phyloP scores from a whole-genome alignment of 2,797 vertebrate genomes.

The Malacoraja senta region DNA sequence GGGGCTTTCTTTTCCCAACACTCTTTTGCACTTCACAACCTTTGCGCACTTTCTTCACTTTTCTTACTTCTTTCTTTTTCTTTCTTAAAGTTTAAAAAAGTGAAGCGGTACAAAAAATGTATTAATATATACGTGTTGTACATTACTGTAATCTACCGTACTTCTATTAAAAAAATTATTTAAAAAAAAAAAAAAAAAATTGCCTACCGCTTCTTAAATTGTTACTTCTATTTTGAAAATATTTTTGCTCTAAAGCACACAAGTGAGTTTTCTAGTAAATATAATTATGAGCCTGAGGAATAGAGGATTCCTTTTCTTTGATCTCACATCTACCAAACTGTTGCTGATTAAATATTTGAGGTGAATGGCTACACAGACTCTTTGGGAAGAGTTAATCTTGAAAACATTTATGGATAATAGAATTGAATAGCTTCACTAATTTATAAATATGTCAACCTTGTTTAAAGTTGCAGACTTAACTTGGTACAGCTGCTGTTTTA shows the following conservation, averaged over 20 bases:
- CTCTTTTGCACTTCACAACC: too few species aligned
- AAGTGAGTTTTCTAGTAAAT: neutral
- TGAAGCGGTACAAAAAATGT: too few species aligned
- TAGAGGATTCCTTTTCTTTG: neutral
- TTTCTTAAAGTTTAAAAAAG: too few species aligned
- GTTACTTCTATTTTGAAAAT: neutral
- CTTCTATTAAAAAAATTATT: too few species aligned
- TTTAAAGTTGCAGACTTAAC: neutral
- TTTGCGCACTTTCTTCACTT: too few species aligned
- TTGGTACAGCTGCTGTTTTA: neutral
- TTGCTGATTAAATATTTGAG: neutral
- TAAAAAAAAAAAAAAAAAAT: too few species aligned
- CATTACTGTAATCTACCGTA: too few species aligned
- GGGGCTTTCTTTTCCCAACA: too few species aligned
- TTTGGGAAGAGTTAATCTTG: neutral
- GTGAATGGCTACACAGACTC: neutral
- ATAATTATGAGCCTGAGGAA: neutral
- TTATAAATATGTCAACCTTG: neutral
- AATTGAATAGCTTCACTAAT: neutral
- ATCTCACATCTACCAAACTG: neutral
- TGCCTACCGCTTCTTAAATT: neutral
- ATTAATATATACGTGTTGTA: too few species aligned
- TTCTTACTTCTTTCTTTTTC: too few species aligned
- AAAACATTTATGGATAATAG: neutral
- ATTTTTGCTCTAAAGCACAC: neutral